A percentile compares a stretch with the other conserved stretches of the same genome.
phyloP scores from a whole-genome alignment of 2,888 invertebrate genomes.

The Cheilosia impressa region DNA sequence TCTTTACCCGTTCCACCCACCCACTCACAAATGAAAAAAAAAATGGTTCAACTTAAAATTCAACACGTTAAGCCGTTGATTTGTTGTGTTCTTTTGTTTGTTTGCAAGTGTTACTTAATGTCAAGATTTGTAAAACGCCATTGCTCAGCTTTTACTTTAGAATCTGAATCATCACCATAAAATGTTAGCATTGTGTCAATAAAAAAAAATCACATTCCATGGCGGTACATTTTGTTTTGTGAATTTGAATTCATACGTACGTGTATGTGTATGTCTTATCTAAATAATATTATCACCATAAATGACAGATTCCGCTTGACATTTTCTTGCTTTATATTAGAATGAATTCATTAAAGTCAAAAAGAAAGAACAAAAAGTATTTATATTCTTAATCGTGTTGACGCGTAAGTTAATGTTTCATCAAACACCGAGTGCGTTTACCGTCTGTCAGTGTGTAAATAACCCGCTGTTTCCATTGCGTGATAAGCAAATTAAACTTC shows the following conservation, averaged over 20 bases:
- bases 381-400: slow-evolving; percentile 31
- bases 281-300: slow-evolving; percentile 8
- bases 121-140: background rate
- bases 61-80: slow-evolving; percentile 10
- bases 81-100: slow-evolving; percentile 11
- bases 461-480: slow-evolving; percentile 61
- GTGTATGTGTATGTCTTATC: background rate
- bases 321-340: background rate
- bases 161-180: slow-evolving; percentile 20
- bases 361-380: slow-evolving; percentile 26
- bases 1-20: background rate
- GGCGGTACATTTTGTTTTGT: background rate
- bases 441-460: slow-evolving; percentile 46
- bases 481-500: slow-evolving; percentile 69
- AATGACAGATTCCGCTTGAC: slow-evolving; percentile 10
- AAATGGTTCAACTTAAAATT: slow-evolving; percentile 24
- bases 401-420: slow-evolving; percentile 15
- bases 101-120: slow-evolving; percentile 26
- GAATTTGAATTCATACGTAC: background rate
- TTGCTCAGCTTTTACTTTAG: slow-evolving; percentile 29
- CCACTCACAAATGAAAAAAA: slow-evolving; percentile 9
- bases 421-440: slow-evolving; percentile 42
- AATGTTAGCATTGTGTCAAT: background rate
- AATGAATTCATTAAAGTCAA: slow-evolving; percentile 14
- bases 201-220: slow-evolving; percentile 5